A percentile compares a stretch with the other conserved stretches of the same genome.
These are phyloP conservation scores for Erebia epiphron DNA, from an alignment of 2,888 invertebrate genomes.

Conservation along the genomic window DNA sequence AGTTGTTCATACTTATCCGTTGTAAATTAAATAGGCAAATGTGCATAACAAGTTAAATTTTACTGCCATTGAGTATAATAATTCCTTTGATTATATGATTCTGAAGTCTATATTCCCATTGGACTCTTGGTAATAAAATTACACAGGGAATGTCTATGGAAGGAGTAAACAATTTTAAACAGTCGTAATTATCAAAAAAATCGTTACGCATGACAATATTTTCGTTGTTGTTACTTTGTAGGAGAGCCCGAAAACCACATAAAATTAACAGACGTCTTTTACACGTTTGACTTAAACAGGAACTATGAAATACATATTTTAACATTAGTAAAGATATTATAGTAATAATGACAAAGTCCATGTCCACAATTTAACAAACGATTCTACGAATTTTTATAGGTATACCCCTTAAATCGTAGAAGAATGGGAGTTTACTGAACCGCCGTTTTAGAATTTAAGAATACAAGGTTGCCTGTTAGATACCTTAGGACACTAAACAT, in stretches of 20 bases:
- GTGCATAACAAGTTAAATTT: constrained; percentile 27
- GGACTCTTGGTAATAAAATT: constrained; percentile 27
- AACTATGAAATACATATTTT: no score
- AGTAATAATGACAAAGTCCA: no score
- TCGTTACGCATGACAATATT: constrained; percentile 27
- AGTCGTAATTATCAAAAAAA: constrained; percentile 24
- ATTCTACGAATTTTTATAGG: no score
- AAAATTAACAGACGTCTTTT: background rate
- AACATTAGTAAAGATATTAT: no score
- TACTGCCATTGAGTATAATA: constrained; percentile 31
- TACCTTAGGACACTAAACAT: no score
- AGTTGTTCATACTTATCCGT: constrained; percentile 30
- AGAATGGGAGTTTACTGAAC: no score
- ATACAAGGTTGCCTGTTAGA: no score
- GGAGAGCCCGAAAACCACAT: background rate
- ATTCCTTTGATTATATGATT: constrained; percentile 37
- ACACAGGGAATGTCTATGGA: constrained; percentile 13
- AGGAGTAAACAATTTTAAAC: constrained; percentile 29
- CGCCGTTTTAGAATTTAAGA: no score
- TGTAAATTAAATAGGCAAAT: constrained; percentile 34
- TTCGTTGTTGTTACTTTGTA: constrained; percentile 36
- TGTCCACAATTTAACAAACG: no score
- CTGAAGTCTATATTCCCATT: constrained; percentile 14
- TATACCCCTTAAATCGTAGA: no score
- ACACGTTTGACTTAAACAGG: background rate